These are phyloP conservation scores for Tetragnatha montana DNA, from an alignment of 2,888 invertebrate genomes.

Conservation along the genomic window DNA sequence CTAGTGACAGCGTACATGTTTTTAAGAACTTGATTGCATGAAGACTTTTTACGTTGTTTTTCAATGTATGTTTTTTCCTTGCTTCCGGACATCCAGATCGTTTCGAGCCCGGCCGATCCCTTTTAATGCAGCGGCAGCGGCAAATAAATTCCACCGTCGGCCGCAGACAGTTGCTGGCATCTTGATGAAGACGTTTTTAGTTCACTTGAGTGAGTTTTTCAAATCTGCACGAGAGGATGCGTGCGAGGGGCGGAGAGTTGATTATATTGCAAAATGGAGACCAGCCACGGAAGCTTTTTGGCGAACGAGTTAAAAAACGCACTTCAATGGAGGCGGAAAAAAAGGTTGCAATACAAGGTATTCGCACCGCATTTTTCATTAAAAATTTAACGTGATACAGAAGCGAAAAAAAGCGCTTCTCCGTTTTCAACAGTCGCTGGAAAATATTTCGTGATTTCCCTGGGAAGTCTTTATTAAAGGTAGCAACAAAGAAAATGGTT, in stretches of 20 bases:
- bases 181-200: conserved; percentile 68
- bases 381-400: conserved; percentile 69
- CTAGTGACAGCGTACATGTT: too few relatives aligned
- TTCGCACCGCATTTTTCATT: conserved; percentile 69
- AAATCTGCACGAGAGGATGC: conserved; percentile 63
- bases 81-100: too few relatives aligned
- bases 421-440: conserved; percentile 62
- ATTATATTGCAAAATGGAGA: conserved; percentile 67
- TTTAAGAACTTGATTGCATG: too few relatives aligned
- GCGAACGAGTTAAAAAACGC: conserved; percentile 40
- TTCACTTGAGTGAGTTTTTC: conserved; percentile 54
- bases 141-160: neutral
- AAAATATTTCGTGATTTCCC: conserved; percentile 68
- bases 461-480: conserved; percentile 65
- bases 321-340: conserved; percentile 56
- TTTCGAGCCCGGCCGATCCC: too few relatives aligned
- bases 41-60: too few relatives aligned
- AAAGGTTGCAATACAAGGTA: conserved; percentile 42
- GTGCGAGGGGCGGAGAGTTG: conserved; percentile 53
- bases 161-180: conserved; percentile 9
- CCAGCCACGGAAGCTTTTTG: conserved; percentile 63
- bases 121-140: too few relatives aligned
- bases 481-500: conserved; percentile 68
- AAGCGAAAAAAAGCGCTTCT: conserved; percentile 58
- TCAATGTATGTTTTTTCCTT: too few relatives aligned